A percentile compares a stretch with the other conserved stretches of the same genome.
These are phyloP conservation scores for Gasterosteus aculeatus DNA, from an alignment of 2,113 vertebrate genomes.

Conservation along the genomic window DNA sequence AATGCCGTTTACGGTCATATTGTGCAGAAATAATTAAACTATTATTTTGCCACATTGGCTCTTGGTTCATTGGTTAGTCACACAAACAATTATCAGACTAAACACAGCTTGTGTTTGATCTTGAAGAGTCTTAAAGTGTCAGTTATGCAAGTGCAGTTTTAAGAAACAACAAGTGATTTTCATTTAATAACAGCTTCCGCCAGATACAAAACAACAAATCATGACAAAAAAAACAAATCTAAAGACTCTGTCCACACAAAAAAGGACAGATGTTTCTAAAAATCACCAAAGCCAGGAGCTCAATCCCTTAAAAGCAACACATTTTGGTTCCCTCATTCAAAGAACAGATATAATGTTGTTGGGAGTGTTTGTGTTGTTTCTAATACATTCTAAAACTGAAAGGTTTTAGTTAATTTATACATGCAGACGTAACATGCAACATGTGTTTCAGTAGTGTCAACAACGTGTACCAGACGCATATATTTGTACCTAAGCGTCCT, in stretches of 20 bases:
- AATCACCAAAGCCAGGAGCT: conserved; percentile 6
- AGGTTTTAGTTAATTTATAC: background rate
- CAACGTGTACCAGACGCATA: background rate
- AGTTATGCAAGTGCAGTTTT: conserved; percentile 15
- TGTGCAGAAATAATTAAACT: background rate
- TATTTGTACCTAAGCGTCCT: background rate
- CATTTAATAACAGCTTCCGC: background rate
- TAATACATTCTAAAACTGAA: background rate
- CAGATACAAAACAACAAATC: background rate
- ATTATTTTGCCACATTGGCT: background rate
- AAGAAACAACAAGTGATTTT: background rate
- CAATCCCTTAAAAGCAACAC: conserved; percentile 47
- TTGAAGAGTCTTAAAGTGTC: background rate
- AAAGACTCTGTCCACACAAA: background rate
- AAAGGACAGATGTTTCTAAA: conserved; percentile 36
- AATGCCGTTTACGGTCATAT: background rate
- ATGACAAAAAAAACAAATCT: background rate
- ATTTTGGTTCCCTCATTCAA: conserved; percentile 15
- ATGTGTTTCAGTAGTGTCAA: background rate
- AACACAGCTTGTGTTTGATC: conserved; percentile 11
- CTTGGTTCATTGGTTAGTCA: background rate
- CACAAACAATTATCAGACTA: background rate
- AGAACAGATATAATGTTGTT: background rate
- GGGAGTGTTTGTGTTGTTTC: background rate
- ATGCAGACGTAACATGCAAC: background rate